Base-by-base conservation (phyloP, 2,888 invertebrate genomes). In the Temnothorax unifasciatus region DNA sequence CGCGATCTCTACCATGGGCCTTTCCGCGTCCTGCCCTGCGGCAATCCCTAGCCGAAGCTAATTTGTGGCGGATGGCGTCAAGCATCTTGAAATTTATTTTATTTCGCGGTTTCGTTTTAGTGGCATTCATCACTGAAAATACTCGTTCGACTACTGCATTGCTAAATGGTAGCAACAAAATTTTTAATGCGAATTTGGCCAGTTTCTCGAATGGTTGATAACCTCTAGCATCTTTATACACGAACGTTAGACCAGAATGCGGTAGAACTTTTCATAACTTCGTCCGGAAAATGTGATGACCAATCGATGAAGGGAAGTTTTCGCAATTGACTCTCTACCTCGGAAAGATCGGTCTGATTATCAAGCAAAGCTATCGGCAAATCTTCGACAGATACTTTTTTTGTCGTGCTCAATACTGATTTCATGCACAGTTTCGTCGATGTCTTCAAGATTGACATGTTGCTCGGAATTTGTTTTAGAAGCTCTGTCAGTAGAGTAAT, bases 71-170 rank as follows among this genome's bases (percentile, higher is more conserved):
- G n/a, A n/a, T n/a, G n/a, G n/a, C n/a, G n/a, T n/a, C n/a, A n/a
- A n/a, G n/a, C n/a, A n/a, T 57, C 21, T 11, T 57, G 13, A 57
- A 57, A 57, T 57, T 57, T 1, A 57, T 3, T 57, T 57, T 21
- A n/a, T 57, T 57, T 57, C 54, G 54, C 3, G 21, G 21, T 57
- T 21, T 57, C 4, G 54, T 57, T 57, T 57, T 57, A 57, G 13
- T 57, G 8, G 11, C 21, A 57, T 57, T 57, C 13, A 57, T 57
- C 21, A 57, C 21, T 3, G 21, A 57, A 25, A 57, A 57, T 1
- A 57, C 54, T 57, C 54, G 11, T 57, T 57, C 54, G 21, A 57
- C 54, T 57, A 57, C 21, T 57, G 54, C 54, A 57, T 57, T 57
- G 5, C 59, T n/a, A 52, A 52, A 18, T 52, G 50, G 50, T 52